Base-by-base conservation (phyloP, 2,888 invertebrate species). In the Cerceris ruficornis region DNA sequence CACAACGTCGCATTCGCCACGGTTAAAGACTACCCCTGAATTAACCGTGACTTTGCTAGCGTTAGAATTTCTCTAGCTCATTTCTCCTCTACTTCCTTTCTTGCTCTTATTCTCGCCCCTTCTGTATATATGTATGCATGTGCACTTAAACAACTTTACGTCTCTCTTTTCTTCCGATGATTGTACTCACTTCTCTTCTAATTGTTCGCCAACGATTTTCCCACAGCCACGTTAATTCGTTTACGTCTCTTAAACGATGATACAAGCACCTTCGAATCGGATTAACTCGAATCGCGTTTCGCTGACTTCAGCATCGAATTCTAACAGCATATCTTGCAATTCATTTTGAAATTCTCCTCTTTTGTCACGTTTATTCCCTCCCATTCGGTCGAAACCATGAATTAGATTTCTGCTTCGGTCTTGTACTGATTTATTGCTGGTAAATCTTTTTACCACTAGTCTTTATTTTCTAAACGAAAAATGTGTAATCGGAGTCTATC, bases 41-140 rank as follows among this genome's bases (percentile, higher is more conserved):
- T 88, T 89, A 86, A 87, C 85, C 81, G 79, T 79, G 87, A 86
- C 86, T 88, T 87, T 85, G 83, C 83, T 69, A 79, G 75, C 72
- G 46, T 78, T 65, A 77, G 82, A 81, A 83, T 85, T 83, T 83
- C 85, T 74, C 76, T 60, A 60, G 52, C 57, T 54, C 15, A 49
- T 14, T 39, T 8, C 39, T 62, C 50, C 41, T 41, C 28, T 55
- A 42, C 13, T n/a, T 50, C n/a, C 50, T 50, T 11, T n/a, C 13
- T 50, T 50, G n/a, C 50, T 6, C 28, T 28, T 28, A 28, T 28
- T 28, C 28, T 28, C 28, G 28, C 28, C 28, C 28, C 4, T 28
- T 46, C n/a, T 50, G 9, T n/a, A 6, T n/a, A 6, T n/a, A 50
- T 50, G 9, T 50, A 1, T 50, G 6, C n/a, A 11, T 50, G n/a